phyloP scores from a whole-genome alignment of 2,113 vertebrate species.

The Dissostichus mawsoni region DNA sequence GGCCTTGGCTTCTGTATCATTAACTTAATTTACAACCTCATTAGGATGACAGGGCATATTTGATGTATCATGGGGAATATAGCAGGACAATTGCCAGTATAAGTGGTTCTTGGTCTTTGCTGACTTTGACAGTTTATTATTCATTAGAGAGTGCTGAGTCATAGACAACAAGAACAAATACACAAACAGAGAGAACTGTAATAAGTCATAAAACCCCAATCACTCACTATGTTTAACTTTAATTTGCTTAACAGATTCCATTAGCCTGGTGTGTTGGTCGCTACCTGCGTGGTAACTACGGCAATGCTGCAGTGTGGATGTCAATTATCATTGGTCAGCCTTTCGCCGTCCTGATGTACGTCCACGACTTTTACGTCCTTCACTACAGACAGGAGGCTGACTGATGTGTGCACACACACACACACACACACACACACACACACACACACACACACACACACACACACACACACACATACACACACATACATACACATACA shows the following conservation, averaged over 20 bases:
- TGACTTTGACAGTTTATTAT: constrained; percentile 34
- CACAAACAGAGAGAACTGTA: constrained; percentile 1
- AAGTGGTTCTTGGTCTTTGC: constrained; percentile 16
- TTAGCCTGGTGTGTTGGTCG: constrained; percentile 89
- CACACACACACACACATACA: no score
- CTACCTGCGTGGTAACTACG: constrained; percentile 90
- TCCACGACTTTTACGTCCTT: constrained; percentile 94
- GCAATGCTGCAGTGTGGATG: constrained; percentile 94
- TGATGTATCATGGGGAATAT: constrained; percentile 13
- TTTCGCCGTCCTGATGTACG: constrained; percentile 92
- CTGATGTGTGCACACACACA: constrained; percentile 15
- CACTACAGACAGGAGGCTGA: constrained; percentile 78
- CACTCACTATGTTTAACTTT: constrained; percentile 4
- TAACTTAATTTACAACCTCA: constrained; percentile 31
- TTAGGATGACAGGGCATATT: constrained; percentile 3
- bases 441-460: background rate
- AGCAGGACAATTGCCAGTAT: constrained; percentile 1
- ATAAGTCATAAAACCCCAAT: constrained; percentile 16
- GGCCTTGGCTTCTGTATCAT: constrained; percentile 23
- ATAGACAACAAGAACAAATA: background rate
- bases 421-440: constrained; percentile 8
- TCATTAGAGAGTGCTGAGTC: constrained; percentile 22
- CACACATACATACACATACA: background rate
- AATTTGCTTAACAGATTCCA: constrained; percentile 83
- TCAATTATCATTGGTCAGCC: constrained; percentile 95